phyloP scores from a whole-genome alignment of 2,888 invertebrate genomes.

The Hedychridium roseum region DNA sequence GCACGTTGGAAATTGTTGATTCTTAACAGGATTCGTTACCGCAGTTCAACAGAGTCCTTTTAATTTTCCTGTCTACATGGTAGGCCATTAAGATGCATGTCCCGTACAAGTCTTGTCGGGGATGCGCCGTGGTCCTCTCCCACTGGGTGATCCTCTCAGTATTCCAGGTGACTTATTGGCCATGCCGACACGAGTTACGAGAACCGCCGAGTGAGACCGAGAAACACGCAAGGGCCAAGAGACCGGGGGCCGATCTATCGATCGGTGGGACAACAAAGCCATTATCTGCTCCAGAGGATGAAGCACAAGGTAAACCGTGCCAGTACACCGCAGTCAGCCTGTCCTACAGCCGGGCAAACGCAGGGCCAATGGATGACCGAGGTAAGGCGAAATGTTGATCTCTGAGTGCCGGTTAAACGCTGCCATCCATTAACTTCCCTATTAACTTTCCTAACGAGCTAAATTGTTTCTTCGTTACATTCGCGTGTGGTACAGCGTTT shows the following conservation, averaged over 20 bases:
- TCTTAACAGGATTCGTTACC: too few species aligned
- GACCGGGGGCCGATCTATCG: constrained; percentile 31
- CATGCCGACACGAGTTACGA: constrained; percentile 34
- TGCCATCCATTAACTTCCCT: constrained; percentile 36
- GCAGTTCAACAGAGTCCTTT: too few species aligned
- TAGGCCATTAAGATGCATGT: too few species aligned
- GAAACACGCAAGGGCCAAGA: constrained; percentile 24
- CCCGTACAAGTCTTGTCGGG: too few species aligned
- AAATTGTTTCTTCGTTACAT: too few species aligned
- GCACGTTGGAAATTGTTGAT: too few species aligned
- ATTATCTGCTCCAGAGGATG: constrained; percentile 48
- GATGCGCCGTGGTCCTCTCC: too few species aligned
- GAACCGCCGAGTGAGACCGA: constrained; percentile 8
- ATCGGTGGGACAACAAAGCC: constrained; percentile 47
- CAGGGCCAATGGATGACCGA: constrained; percentile 2
- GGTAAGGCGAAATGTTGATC: constrained; percentile 18
- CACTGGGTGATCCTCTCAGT: too few species aligned
- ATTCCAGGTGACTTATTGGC: constrained; percentile 19
- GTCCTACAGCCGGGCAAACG: constrained; percentile 11
- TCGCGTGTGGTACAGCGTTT: too few species aligned
- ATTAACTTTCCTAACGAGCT: constrained; percentile 29
- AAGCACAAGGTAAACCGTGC: constrained; percentile 40
- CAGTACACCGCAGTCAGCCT: constrained; percentile 29
- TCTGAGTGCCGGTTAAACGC: constrained; percentile 28
- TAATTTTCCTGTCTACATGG: too few species aligned